These are phyloP conservation scores for Lasioglossum marginatum DNA, from an alignment of 2,888 invertebrate genomes.

Conservation along the genomic window DNA sequence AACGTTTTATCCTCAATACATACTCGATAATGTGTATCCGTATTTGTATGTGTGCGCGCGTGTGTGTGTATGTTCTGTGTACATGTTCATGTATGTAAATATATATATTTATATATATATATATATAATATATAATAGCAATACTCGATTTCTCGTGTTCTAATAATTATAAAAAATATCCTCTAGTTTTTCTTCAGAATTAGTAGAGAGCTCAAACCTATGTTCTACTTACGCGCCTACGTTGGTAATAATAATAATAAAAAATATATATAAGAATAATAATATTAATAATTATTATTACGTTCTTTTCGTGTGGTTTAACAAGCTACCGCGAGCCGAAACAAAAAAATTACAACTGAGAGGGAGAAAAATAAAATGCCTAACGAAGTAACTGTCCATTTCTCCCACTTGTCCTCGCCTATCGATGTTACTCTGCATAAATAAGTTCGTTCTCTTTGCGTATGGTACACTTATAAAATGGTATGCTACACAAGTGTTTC, in stretches of 20 bases:
- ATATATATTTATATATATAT: background rate
- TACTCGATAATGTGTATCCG: conserved; percentile 68
- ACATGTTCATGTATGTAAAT: background rate
- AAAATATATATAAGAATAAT: conserved; percentile 52
- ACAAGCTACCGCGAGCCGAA: conserved; percentile 74
- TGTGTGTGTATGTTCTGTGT: background rate
- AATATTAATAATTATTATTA: conserved; percentile 62
- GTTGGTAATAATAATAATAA: conserved; percentile 65
- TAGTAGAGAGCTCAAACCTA: conserved; percentile 81
- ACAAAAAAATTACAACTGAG: conserved; percentile 52
- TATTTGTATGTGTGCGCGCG: background rate
- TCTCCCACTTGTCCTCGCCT: conserved; percentile 56
- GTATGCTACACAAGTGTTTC: conserved; percentile 54
- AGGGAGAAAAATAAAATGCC: conserved; percentile 77
- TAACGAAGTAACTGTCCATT: conserved; percentile 80
- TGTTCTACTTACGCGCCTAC: conserved; percentile 74
- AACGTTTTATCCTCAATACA: conserved; percentile 73
- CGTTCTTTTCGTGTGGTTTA: conserved; percentile 57
- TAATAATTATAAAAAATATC: conserved; percentile 81
- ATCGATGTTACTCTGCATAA: conserved; percentile 59
- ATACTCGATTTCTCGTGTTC: conserved; percentile 79
- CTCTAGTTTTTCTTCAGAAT: conserved; percentile 74
- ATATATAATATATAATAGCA: conserved; percentile 74
- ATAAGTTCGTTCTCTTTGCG: conserved; percentile 59
- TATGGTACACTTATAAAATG: conserved; percentile 65